phyloP scores from a whole-genome alignment of 2,113 vertebrate species.

The Cyprinodon tularosa region DNA sequence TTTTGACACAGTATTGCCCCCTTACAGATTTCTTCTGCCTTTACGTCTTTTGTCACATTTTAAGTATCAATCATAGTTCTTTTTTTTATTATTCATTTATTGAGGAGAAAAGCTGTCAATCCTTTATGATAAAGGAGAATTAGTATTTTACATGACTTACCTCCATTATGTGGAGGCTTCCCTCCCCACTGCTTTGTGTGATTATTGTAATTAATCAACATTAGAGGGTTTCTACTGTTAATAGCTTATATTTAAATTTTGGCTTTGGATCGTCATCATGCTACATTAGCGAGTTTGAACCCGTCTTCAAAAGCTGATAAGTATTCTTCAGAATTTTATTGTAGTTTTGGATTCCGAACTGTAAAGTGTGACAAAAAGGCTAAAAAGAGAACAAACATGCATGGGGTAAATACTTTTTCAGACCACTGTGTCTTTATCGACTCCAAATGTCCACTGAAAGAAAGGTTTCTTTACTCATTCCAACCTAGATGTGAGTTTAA shows the following conservation, averaged over 20 bases:
- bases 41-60: neutral
- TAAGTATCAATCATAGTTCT: neutral
- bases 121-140: too few species aligned
- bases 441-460: slow-evolving; percentile 38
- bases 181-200: too few species aligned
- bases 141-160: too few species aligned
- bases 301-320: too few species aligned
- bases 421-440: slow-evolving; percentile 8
- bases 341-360: neutral
- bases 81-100: neutral
- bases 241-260: too few species aligned
- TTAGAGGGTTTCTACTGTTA: too few species aligned
- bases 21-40: neutral
- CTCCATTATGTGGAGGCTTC: too few species aligned
- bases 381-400: neutral
- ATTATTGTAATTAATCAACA: too few species aligned
- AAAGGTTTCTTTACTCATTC: slow-evolving; percentile 62
- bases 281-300: too few species aligned
- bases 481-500: slow-evolving; percentile 8
- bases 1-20: neutral
- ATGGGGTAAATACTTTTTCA: neutral
- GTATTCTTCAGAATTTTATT: too few species aligned
- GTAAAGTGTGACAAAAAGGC: neutral
- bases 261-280: too few species aligned
- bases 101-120: neutral